These are phyloP conservation scores for Diarsia dahlii DNA, from an alignment of 2,888 invertebrate species.

Conservation along the genomic window DNA sequence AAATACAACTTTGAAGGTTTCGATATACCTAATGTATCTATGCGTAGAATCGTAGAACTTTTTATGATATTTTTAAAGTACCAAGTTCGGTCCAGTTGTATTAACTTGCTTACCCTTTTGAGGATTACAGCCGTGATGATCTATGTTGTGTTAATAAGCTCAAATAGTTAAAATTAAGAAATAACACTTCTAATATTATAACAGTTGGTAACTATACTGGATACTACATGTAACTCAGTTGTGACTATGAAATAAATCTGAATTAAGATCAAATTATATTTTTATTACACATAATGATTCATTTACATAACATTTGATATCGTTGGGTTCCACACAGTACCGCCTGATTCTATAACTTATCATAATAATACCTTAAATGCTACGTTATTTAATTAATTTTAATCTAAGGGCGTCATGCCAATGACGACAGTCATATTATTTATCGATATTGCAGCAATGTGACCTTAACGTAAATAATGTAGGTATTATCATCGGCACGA, in stretches of 20 bases:
- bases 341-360: neutral
- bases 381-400: neutral
- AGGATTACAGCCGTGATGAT: too few relatives aligned
- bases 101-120: neutral
- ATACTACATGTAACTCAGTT: neutral
- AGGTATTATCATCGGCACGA: too few relatives aligned
- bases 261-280: conserved; percentile 12
- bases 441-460: conserved; percentile 9
- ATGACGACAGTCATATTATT: neutral
- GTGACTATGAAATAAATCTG: conserved; percentile 53
- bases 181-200: neutral
- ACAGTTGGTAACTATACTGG: neutral
- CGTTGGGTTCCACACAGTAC: too few relatives aligned
- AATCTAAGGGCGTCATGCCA: neutral
- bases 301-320: neutral
- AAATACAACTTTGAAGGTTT: neutral
- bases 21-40: conserved; percentile 1
- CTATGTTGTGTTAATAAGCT: neutral
- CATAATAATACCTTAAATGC: neutral
- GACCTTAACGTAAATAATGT: neutral
- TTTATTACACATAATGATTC: conserved; percentile 6
- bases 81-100: neutral
- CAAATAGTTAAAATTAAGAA: neutral
- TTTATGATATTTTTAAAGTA: conserved; percentile 11
- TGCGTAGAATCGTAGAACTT: conserved; percentile 12